Evolutionary conservation across 2,113 vertebrate species (phyloP), one percentile per base, ranked within the genome.

Genomic region (Blennius ocellaris): DNA sequence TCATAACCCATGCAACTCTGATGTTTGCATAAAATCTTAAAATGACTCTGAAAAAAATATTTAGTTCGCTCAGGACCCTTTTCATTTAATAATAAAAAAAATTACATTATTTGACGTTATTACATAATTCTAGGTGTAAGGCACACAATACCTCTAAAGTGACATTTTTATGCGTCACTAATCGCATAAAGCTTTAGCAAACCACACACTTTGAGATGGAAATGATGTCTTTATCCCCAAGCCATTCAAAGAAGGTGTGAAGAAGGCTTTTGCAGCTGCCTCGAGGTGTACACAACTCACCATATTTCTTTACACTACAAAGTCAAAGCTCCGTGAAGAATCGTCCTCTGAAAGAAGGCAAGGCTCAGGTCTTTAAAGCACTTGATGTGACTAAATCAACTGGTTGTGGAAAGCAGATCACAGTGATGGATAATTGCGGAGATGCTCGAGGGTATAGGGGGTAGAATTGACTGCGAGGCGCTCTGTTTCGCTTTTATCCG

Each of bases 151-250:
- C 62, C 54, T 78, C 71, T 76, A 60, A 72, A 80, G 44, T 76
- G 77, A 64, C 81, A 84, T 66, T 73, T 77, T 69, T 44, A 73
- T 43, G 54, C 43, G 54, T 21, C 7, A 17, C 36, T 76, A 84
- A 87, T 80, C 51, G 0, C 49, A 85, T 84, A 45, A 73, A 54
- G 65, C 66, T 74, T 72, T 68, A 78, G 76, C 71, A 73, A 82
- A 73, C 44, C 43, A 36, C 15, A 36, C 14, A 44, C 78, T 90
- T 78, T 86, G 76, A 91, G 71, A 80, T 86, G 86, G 73, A 81
- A 89, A 88, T 83, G 1, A 1, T 39, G 30, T 62, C 39, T 63
- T 55, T 60, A 57, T 71, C 41, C 43, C 56, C 16, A 64, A 60
- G 74, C 70, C 58, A 9, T 80, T 72, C 38, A 78, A 54, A 78